Percentiles rank a stretch among this genome's conserved stretches.
Evolutionary conservation across 2,888 invertebrate species (phyloP).

Genomic region (Agonopterix alstromeriana): DNA sequence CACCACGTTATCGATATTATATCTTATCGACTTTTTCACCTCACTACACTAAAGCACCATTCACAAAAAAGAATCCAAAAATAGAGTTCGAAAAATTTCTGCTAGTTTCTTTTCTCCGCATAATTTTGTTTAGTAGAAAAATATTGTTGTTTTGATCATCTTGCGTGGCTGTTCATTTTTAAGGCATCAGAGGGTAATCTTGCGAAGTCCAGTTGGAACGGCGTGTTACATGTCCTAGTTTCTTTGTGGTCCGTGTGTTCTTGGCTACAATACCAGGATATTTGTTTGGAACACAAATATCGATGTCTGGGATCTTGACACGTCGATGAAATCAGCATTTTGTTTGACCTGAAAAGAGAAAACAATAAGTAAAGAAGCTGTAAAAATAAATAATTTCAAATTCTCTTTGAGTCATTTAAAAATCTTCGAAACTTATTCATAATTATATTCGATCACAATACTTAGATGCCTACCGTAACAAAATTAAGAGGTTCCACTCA

Average conservation of each 20-base stretch:
- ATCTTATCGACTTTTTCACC: background rate
- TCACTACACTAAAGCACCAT: background rate
- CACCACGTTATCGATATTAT: conserved; percentile 35
- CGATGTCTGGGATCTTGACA: conserved; percentile 22
- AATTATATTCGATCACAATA: no score
- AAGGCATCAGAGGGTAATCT: conserved; percentile 65
- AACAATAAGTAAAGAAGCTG: conserved; percentile 8
- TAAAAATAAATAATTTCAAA: background rate
- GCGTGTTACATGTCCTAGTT: conserved; percentile 32
- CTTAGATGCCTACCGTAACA: no score
- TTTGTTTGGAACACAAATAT: conserved; percentile 18
- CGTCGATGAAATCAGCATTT: conserved; percentile 50
- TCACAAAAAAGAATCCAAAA: conserved; percentile 44
- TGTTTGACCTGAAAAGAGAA: conserved; percentile 53
- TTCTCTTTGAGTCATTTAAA: no score
- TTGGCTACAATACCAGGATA: conserved; percentile 4
- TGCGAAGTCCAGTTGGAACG: conserved; percentile 20
- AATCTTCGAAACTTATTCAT: no score
- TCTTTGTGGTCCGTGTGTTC: conserved; percentile 4
- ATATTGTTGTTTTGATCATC: conserved; percentile 47
- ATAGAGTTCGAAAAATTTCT: conserved; percentile 36
- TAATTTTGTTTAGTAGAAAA: conserved; percentile 33
- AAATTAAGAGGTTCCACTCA: no score
- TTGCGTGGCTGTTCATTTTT: conserved; percentile 47
- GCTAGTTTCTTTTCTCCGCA: conserved; percentile 34